Conservation (phyloP, 2,113 vertebrate species). For the Neoarius graeffei region DNA sequence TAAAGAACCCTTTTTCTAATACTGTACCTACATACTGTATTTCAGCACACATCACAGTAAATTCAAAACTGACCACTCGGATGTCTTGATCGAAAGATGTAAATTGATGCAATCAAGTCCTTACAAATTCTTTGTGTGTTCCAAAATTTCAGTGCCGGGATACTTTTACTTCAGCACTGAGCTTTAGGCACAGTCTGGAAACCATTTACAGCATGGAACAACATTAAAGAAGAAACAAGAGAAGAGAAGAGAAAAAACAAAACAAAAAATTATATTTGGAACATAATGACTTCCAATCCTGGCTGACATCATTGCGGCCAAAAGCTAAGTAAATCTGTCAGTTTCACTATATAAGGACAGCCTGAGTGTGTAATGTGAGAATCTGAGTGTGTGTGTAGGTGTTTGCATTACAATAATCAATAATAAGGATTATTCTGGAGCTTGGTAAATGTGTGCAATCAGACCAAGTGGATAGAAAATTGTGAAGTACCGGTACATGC, state of each 20-base stretch:
- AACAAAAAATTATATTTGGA: constrained; percentile 6
- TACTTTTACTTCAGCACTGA: constrained; percentile 9
- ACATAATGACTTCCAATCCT: constrained; percentile 27
- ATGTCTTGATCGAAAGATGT: background rate
- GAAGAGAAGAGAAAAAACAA: constrained; percentile 21
- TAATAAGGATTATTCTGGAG: constrained; percentile 3
- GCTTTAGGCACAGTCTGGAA: constrained; percentile 39
- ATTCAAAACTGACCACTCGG: background rate
- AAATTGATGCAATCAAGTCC: background rate
- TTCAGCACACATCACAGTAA: background rate
- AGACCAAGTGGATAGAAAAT: background rate
- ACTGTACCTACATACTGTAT: background rate
- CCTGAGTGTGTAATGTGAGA: background rate
- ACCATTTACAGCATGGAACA: constrained; percentile 41
- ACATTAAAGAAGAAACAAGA: constrained; percentile 38
- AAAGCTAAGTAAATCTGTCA: constrained; percentile 50
- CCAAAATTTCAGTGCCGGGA: constrained; percentile 27
- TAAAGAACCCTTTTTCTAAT: background rate
- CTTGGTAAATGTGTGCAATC: constrained; percentile 13
- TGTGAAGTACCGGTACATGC: background rate
- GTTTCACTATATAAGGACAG: constrained; percentile 50
- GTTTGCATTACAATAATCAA: background rate
- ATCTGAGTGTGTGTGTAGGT: constrained; percentile 37
- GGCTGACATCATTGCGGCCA: constrained; percentile 28
- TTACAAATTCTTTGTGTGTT: constrained; percentile 9